phyloP scores from a whole-genome alignment of 2,888 invertebrate species.

The Alcis repandata region DNA sequence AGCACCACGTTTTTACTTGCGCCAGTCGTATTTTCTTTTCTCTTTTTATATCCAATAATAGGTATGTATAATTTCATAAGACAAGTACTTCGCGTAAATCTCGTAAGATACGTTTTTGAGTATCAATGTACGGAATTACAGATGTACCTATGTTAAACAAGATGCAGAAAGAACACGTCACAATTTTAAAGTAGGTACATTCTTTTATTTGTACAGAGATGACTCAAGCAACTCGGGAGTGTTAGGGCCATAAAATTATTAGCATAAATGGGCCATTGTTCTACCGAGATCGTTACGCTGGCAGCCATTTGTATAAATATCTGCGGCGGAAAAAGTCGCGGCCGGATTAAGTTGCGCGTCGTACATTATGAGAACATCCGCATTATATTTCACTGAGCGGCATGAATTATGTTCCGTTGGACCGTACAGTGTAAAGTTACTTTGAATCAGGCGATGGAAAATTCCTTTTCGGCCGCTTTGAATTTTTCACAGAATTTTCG shows the following conservation, averaged over 20 bases:
- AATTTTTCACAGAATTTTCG: constrained; percentile 45
- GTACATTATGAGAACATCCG: constrained; percentile 82
- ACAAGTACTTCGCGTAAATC: not conserved
- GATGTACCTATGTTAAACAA: not conserved
- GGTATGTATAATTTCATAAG: too few species aligned
- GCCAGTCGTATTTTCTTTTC: not conserved
- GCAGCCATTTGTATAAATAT: constrained; percentile 70
- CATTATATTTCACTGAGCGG: constrained; percentile 80
- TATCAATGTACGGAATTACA: too few species aligned
- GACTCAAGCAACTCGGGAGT: constrained; percentile 47
- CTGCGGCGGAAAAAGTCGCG: constrained; percentile 73
- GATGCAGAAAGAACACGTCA: not conserved
- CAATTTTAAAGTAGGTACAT: constrained; percentile 20
- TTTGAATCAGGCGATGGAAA: constrained; percentile 70
- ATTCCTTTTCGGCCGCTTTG: constrained; percentile 56
- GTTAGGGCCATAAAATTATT: constrained; percentile 49
- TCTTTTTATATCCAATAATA: not conserved
- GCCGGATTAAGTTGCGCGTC: constrained; percentile 79
- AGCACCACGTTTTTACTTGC: not conserved
- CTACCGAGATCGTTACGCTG: constrained; percentile 61
- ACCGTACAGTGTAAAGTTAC: constrained; percentile 72
- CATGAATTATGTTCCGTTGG: constrained; percentile 78
- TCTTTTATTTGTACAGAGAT: constrained; percentile 46
- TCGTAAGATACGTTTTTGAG: not conserved
- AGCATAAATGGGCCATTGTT: constrained; percentile 55